A percentile compares a stretch with the other conserved stretches of the same genome.
These are phyloP conservation scores for Microplitis manilae DNA, from an alignment of 2,888 invertebrate species.

Conservation along the genomic window DNA sequence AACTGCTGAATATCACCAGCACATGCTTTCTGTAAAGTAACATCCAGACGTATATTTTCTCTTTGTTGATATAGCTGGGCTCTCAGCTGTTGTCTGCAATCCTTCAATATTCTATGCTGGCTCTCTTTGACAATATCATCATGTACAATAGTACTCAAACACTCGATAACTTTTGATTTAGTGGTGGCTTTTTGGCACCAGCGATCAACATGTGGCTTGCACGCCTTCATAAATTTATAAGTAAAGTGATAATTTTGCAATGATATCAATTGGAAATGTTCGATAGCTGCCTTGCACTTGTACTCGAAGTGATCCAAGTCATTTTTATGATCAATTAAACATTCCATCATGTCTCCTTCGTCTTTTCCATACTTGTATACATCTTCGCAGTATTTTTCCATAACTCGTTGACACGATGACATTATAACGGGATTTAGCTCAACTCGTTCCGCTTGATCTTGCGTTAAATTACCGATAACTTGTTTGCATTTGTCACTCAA, in stretches of 20 bases:
- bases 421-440: constrained; percentile 92
- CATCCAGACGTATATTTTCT: constrained; percentile 90
- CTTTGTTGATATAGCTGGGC: constrained; percentile 93
- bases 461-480: constrained; percentile 88
- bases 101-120: constrained; percentile 86
- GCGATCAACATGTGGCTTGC: constrained; percentile 83
- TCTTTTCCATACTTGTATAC: constrained; percentile 81
- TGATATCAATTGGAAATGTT: constrained; percentile 96
- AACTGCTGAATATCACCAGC: constrained; percentile 82
- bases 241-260: constrained; percentile 95
- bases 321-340: constrained; percentile 93
- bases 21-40: constrained; percentile 87
- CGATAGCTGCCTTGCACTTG: constrained; percentile 93
- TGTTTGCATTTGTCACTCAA: constrained; percentile 78
- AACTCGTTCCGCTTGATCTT: constrained; percentile 89
- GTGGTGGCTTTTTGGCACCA: constrained; percentile 80
- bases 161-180: constrained; percentile 86
- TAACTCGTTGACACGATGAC: constrained; percentile 85
- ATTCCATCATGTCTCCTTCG: constrained; percentile 93
- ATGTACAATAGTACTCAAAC: constrained; percentile 91
- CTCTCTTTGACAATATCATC: constrained; percentile 85
- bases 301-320: constrained; percentile 83
- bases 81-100: constrained; percentile 91
- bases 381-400: constrained; percentile 83
- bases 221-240: constrained; percentile 95